Evolutionary conservation across 2,113 vertebrate species (phyloP).

Genomic region (Prochilodus magdalenae): DNA sequence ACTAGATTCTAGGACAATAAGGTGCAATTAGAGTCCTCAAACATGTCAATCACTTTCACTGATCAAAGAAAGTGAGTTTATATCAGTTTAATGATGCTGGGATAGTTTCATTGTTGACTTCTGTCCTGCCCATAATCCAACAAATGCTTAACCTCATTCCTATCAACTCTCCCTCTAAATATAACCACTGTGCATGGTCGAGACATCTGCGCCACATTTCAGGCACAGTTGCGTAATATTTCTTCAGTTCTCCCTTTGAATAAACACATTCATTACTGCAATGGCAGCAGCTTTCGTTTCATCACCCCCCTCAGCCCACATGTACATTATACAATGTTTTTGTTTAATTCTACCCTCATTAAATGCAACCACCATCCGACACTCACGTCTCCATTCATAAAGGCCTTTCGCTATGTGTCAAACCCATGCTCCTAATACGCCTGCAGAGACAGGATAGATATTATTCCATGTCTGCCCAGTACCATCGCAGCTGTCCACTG

Average conservation of each 20-base stretch:
- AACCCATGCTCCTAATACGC: conserved; percentile 43
- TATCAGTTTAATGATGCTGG: neutral
- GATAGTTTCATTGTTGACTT: neutral
- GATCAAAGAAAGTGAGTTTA: neutral
- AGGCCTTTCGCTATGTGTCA: conserved; percentile 42
- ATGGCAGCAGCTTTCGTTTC: conserved; percentile 48
- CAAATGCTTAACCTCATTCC: neutral
- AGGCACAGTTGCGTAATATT: conserved; percentile 58
- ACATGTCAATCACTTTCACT: neutral
- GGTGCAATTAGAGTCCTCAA: neutral
- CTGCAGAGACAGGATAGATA: neutral
- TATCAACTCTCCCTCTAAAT: conserved; percentile 27
- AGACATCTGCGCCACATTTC: conserved; percentile 49
- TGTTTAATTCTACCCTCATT: conserved; percentile 43
- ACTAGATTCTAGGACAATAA: conserved; percentile 1
- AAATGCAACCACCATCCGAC: conserved; percentile 18
- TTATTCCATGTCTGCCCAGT: neutral
- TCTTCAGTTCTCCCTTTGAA: conserved; percentile 65
- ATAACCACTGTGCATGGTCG: conserved; percentile 14
- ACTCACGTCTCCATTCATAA: conserved; percentile 52
- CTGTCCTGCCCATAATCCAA: neutral
- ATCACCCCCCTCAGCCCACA: conserved; percentile 26
- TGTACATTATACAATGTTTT: conserved; percentile 40
- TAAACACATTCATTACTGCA: conserved; percentile 69
- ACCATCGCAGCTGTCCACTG: neutral